These are phyloP conservation scores for Philopotamus ludificatus DNA, from an alignment of 1,140 invertebrate genomes.

Conservation along the genomic window DNA sequence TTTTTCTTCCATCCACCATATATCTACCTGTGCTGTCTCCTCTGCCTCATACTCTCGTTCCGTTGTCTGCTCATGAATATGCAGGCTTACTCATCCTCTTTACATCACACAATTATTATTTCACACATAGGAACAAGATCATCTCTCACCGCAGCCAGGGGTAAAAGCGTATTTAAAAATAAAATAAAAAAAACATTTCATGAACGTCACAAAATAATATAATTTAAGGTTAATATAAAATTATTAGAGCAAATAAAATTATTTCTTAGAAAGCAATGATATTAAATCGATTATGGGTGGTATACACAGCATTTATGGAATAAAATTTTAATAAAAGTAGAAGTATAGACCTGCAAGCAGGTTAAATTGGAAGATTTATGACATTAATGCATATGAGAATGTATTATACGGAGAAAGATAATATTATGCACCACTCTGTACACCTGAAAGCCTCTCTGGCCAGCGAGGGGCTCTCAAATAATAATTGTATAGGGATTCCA, in stretches of 20 bases:
- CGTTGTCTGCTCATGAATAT: conserved; percentile 24
- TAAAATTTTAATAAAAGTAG: too few species aligned
- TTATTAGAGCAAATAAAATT: too few species aligned
- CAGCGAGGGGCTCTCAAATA: not conserved
- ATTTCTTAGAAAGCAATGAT: too few species aligned
- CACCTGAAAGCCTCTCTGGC: conserved; percentile 9
- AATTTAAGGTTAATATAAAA: too few species aligned
- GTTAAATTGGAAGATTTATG: conserved; percentile 2
- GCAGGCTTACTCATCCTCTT: conserved; percentile 20
- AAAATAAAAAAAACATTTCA: too few species aligned
- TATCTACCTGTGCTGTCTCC: not conserved
- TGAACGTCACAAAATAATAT: too few species aligned
- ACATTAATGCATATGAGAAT: not conserved
- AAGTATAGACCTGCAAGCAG: too few species aligned
- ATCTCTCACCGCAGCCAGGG: not conserved
- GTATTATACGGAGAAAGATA: conserved; percentile 2
- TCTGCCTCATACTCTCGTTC: not conserved
- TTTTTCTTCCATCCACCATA: conserved; percentile 27
- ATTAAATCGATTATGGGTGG: too few species aligned
- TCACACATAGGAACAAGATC: conserved; percentile 23
- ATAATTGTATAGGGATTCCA: not conserved
- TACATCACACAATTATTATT: conserved; percentile 32
- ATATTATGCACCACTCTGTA: conserved; percentile 10
- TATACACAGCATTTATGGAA: too few species aligned
- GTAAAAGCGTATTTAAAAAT: not conserved